Evolutionary conservation across 2,888 invertebrate species (phyloP), one percentile per base, ranked within the genome.

Genomic region (Stenurella melanura): DNA sequence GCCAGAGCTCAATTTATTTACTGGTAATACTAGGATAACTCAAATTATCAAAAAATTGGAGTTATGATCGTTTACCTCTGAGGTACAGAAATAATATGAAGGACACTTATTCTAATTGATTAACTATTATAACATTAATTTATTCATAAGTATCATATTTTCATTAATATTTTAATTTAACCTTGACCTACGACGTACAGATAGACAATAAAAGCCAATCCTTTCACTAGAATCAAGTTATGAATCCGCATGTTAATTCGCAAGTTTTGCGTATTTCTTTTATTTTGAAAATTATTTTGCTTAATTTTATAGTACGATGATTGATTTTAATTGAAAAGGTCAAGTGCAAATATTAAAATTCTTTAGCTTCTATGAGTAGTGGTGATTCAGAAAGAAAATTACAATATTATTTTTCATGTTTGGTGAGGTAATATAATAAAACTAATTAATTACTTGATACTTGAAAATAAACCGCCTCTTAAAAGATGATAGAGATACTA

Each of bases 161-260:
- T 42, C 42, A 42, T 42, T 42, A 42, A 42, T 42, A 42, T 42
- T 3, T 42, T 42, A 7, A 4, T 42, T 15, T 42, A 42, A n/a
- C 61, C 61, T 61, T 61, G 61, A 61, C 61, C 61, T 30, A 21
- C 30, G 26, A 26, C 15, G 21, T 7, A 60, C 18, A 26, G 12
- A 26, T 5, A 60, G 4, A 30, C 19, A 61, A 30, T 61, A 26
- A 26, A 30, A 30, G n/a, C 21, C 3, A 5, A 12, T 61, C 61
- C 61, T 26, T 61, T 61, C 61, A 61, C 61, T 21, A 21, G 60
- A 60, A 21, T 19, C 11, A 60, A 12, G 61, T 61, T 30, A 21
- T 26, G 12, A 15, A 26, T 26, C n/a, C 30, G 61, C 61, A 26
- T 30, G n/a, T 61, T 61, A 60, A 21, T 61, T 61, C n/a, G n/a